Conservation (phyloP, 2,888 invertebrate species). For the Cacoxenus indagator region DNA sequence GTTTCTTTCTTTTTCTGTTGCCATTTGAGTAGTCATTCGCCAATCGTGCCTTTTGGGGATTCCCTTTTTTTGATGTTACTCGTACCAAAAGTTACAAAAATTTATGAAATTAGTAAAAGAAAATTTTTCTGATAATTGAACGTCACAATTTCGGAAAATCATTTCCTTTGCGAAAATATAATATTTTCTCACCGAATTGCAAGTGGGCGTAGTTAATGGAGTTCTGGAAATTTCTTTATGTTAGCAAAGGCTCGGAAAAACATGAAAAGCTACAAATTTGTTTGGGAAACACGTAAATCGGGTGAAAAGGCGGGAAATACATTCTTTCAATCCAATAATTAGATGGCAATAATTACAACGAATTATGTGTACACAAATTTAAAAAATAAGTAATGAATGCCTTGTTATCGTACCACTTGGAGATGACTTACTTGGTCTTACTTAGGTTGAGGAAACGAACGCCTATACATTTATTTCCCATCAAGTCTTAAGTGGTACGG, state of each 20-base stretch:
- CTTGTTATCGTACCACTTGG: no score
- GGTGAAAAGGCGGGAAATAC: no score
- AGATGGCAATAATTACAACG: no score
- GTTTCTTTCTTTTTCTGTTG: constrained; percentile 42
- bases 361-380: no score
- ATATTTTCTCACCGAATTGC: constrained; percentile 8
- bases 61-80: constrained; percentile 23
- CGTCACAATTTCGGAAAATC: constrained; percentile 28
- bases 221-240: not conserved
- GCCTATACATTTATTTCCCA: no score
- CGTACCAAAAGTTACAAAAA: constrained; percentile 32
- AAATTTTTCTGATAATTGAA: not conserved
- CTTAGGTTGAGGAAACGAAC: no score
- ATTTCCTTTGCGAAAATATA: constrained; percentile 49
- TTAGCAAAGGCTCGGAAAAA: not conserved
- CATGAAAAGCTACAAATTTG: not conserved
- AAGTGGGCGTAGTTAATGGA: not conserved
- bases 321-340: no score
- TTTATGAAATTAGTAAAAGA: not conserved
- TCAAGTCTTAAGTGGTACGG: no score
- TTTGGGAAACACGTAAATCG: not conserved
- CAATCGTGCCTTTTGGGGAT: constrained; percentile 35
- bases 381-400: no score
- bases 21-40: constrained; percentile 13
- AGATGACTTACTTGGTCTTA: no score